Base-by-base conservation (phyloP, 2,797 vertebrate species). In the Rhynchonycteris naso region DNA sequence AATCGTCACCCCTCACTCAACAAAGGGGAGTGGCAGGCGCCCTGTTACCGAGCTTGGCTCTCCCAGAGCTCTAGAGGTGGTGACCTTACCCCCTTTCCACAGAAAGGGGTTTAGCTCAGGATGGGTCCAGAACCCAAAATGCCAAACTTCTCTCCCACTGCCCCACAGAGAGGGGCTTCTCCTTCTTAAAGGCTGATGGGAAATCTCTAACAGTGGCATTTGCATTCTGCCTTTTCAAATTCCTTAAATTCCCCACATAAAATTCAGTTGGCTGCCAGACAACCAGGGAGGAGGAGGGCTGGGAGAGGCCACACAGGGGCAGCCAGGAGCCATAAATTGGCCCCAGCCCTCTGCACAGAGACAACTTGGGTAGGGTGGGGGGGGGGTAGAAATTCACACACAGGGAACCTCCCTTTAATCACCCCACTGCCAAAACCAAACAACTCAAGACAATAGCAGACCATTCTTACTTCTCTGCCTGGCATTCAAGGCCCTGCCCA, bases 171-270 rank as follows among this genome's bases (percentile, higher is more conserved):
- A 76, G 78, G 76, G 88, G 72, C 65, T 79, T 75, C 69, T 33
- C 38, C 58, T 47, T 43, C 50, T 35, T 2, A 1, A n/a, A 85
- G 43, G 52, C 35, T n/a, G 54, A 52, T 78, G 11, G 80, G 88
- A 86, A 35, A 38, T 72, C 91, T 63, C 85, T 26, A 35, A 63
- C 81, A 76, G 88, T 88, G 94, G 82, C 93, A 66, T 97, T 94
- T 95, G 94, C 93, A 38, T 88, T 92, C 92, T 90, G 96, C 93
- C 81, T 94, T 92, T 81, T 54, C 92, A 54, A 65, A 96, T 96
- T 97, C 96, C 80, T 86, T 58, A 92, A 54, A 95, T 96, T 96
- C 96, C 96, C 84, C 90, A 93, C 93, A 54, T 63, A 88, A 93
- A 90, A 74, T 59, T 59, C 80, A 80, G 84, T 52, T 43, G 74